Evolutionary conservation across 2,888 invertebrate species (phyloP), one percentile per base, ranked within the genome.

Genomic region (Papilio demoleus): DNA sequence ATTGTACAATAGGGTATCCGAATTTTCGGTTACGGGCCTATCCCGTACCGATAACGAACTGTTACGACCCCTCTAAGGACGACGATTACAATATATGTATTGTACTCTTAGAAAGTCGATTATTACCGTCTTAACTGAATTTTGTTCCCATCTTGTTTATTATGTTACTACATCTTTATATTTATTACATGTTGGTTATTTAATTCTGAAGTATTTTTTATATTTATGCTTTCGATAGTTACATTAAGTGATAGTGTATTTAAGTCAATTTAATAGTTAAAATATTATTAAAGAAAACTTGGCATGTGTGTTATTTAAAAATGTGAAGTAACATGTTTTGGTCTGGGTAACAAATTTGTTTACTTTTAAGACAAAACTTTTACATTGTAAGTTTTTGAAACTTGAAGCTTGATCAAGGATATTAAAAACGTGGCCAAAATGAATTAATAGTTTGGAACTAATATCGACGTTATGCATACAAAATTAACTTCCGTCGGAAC

Each of bases 401-500:
- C 36, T 50, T 58, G 0, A 14, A 50, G 27, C 47, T 11, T 14
- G 68, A 14, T 47, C 38, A 24, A 50, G 59, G 40, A 65, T 65
- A 65, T 69, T 60, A 69, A 65, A 69, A 65, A 65, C 68, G 68
- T 69, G 68, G 53, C 40, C 68, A 45, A 65, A 65, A 65, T 69
- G 22, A 31, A 65, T 60, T 65, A 69, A 65, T 60, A 69, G 65
- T 69, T 69, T 53, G 59, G 53, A 65, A 65, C 50, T 50, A 60
- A 53, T 65, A 65, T 60, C 68, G 40, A n/a, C 68, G 60, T 65
- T 69, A 69, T 69, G 64, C 68, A 69, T 69, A 69, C 68, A 69
- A 50, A 69, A 53, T 50, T 50, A 64, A 65, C 59, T 50, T 65
- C 68, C 60, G 64, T 40, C 59, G 27, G 27, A 14, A 24, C 50